Base-by-base conservation (phyloP, 2,888 invertebrate genomes). In the Dyspetes luteomarginatus region DNA sequence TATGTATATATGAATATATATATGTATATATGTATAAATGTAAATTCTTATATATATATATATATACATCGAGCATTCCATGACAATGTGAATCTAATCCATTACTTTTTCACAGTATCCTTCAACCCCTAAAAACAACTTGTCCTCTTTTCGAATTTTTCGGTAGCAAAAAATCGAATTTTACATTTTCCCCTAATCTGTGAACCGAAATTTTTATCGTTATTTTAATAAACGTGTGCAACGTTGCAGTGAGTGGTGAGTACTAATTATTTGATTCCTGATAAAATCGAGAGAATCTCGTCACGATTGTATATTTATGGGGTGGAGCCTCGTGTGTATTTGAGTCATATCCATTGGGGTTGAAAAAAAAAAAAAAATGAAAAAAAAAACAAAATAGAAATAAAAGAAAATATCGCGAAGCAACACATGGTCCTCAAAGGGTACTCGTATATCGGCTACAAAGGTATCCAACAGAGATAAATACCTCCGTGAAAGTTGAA, bases 401-500 rank as follows among this genome's bases (percentile, higher is more conserved):
- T 19, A 41, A 24, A 72, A 48, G 50, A 50, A 74, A 56, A 43
- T 55, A 73, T 62, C 69, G 74, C 45, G 68, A 84, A 81, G 86
- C 86, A 87, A 89, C 91, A 91, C 91, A 91, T 91, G 91, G 90
- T 86, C 76, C 86, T 86, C 68, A 84, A 88, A 89, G 91, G 89
- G 91, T 90, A 89, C 88, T 87, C 85, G 68, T 69, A 83, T 69
- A 85, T 82, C 78, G 71, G 81, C 84, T 86, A 91, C 91, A 91
- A 91, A 90, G 88, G 89, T 89, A 90, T 91, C 92, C 91, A 91
- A 89, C 91, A 87, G 92, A 88, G 92, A 91, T 92, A 91, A 92
- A 91, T 91, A 89, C 90, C 86, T 90, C 85, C 43, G 88, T 85
- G 86, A 86, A 90, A 89, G 88, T 90, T 83, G 68, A 60, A 74